Evolutionary conservation across 2,113 vertebrate species (phyloP).

Genomic region (Enhydra lutris): DNA sequence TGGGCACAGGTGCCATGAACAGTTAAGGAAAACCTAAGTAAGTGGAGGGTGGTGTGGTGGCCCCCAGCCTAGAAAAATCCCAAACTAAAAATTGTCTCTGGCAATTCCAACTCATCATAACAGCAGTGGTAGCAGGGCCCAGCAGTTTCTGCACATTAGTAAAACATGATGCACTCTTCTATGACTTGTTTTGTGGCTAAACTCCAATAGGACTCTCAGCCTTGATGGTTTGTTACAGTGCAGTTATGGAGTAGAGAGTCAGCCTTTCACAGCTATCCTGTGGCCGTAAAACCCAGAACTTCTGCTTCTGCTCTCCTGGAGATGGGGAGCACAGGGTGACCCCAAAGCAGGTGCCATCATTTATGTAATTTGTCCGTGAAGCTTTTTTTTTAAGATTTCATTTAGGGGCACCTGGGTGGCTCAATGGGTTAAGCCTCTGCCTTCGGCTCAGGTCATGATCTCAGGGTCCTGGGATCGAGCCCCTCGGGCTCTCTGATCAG

Average conservation of each 20-base stretch:
- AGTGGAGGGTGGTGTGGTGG: background rate
- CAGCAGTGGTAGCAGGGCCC: background rate
- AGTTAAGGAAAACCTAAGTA: background rate
- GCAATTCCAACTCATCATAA: background rate
- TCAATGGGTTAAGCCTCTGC: too few relatives aligned
- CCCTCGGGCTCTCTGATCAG: too few relatives aligned
- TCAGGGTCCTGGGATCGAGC: too few relatives aligned
- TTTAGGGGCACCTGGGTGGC: too few relatives aligned
- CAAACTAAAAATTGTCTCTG: background rate
- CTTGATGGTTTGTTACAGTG: background rate
- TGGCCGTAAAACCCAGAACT: background rate
- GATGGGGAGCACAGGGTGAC: background rate
- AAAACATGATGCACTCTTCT: background rate
- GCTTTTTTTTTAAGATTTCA: background rate
- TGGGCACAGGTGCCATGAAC: background rate
- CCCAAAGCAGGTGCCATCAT: background rate
- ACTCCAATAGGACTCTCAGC: background rate
- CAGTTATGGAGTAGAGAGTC: background rate
- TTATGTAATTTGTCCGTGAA: background rate
- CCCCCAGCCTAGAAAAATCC: background rate
- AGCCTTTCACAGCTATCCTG: background rate
- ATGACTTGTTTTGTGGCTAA: background rate
- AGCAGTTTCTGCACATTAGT: background rate
- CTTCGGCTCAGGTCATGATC: too few relatives aligned
- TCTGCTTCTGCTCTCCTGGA: background rate